Evolutionary conservation across 2,113 vertebrate genomes (phyloP), one percentile per base, ranked within the genome.

Genomic region (Shinisaurus crocodilurus): DNA sequence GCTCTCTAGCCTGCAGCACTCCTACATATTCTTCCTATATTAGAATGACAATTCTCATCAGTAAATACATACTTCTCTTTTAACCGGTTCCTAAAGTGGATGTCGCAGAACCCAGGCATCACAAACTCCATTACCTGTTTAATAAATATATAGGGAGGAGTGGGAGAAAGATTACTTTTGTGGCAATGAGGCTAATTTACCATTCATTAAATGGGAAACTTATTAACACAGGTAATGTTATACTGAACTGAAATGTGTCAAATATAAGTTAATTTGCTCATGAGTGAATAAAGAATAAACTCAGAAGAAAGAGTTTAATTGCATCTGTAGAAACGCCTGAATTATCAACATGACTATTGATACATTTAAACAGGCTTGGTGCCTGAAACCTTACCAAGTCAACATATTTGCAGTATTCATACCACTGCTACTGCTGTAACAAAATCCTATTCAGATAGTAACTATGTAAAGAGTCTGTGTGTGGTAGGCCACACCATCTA

Each of bases 381-480:
- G 37, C 80, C 34, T n/a, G 90, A 67, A 74, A 82, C 32, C 81
- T 91, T 69, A 88, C 92, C 88, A 75, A 50, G 23, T 65, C 29
- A 65, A 87, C 63, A 37, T 79, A 76, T 77, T 20, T 65, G 37
- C 16, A 79, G 29, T 63, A 6, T 76, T n/a, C 6, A 27, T 23
- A 7, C 29, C 20, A 16, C 48, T 74, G 48, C 40, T 67, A 67
- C 27, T 67, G 27, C 3, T 77, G 12, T 3, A 43, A 45, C 29
- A n/a, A n/a, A 50, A 54, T 6, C 29, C 10, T 70, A 25, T 79
- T 50, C 10, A 32, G 34, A 1, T 67, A 20, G 16, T 16, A 27
- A 23, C 45, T 43, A 9, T 37, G 29, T 32, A 34, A 57, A 74
- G 45, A 67, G 74, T n/a, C 48, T 0, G 15, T 27, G 2, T 45